Percentiles rank a stretch among this genome's conserved stretches.
Evolutionary conservation across 2,113 vertebrate genomes (phyloP).

Genomic region (Diphyllodes magnificus): DNA sequence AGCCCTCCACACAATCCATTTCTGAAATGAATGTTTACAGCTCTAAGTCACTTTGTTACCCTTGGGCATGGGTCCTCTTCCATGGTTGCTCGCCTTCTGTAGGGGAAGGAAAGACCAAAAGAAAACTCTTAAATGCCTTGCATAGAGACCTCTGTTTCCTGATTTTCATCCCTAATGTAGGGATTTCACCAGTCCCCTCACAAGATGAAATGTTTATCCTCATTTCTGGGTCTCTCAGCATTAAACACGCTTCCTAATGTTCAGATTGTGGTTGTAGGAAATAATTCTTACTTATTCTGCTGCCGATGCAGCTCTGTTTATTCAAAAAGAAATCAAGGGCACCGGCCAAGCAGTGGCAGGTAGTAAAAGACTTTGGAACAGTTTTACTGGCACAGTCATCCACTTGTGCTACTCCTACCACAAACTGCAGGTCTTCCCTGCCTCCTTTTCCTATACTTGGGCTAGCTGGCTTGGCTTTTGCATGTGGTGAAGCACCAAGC

Average conservation of each 20-base stretch:
- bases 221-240: neutral
- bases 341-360: neutral
- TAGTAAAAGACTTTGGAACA: neutral
- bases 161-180: neutral
- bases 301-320: neutral
- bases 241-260: neutral
- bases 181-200: neutral
- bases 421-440: neutral
- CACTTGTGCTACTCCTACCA: neutral
- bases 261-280: neutral
- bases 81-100: neutral
- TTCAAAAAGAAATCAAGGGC: neutral
- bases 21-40: neutral
- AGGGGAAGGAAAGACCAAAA: neutral
- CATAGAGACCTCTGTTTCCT: neutral
- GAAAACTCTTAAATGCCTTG: neutral
- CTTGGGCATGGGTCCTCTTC: neutral
- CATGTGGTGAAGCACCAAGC: neutral
- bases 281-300: neutral
- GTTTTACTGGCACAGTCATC: neutral
- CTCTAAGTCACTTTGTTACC: neutral
- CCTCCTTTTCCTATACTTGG: neutral
- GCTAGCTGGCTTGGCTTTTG: neutral
- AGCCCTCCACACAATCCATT: neutral
- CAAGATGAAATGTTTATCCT: neutral